Conservation (phyloP, 30 jellyfish, hydroid and myxozoan genomes). For the Hydractinia echinata region DNA sequence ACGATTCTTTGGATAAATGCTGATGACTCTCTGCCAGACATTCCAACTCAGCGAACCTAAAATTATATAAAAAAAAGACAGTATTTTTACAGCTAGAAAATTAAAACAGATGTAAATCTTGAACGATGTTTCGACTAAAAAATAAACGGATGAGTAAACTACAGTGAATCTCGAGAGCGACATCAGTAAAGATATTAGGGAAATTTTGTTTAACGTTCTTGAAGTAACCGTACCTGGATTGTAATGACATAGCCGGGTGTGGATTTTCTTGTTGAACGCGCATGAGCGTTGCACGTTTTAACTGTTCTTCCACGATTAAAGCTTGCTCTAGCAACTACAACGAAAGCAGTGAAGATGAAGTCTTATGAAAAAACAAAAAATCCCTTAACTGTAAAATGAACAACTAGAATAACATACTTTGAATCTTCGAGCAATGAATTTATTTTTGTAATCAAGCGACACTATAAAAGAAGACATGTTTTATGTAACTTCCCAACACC, state of each 20-base stretch:
- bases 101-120: no score
- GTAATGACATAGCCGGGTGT: constrained; percentile 98
- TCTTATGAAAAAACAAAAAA: not conserved
- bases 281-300: constrained; percentile 82
- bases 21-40: constrained; percentile 99
- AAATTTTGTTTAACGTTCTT: no score
- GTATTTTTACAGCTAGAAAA: no score
- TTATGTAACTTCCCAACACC: not conserved
- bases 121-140: not conserved
- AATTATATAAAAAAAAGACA: not conserved
- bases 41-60: constrained; percentile 90
- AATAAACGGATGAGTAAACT: not conserved
- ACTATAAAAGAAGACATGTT: constrained; percentile 31
- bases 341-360: constrained; percentile 1
- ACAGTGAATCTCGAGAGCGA: not conserved
- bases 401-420: constrained; percentile 48
- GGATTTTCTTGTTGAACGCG: constrained; percentile 64
- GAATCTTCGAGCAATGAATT: constrained; percentile 95
- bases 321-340: constrained; percentile 94
- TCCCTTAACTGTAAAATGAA: no score
- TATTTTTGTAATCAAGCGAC: constrained; percentile 90
- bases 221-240: constrained; percentile 60
- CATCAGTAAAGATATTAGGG: not conserved
- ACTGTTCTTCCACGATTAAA: constrained; percentile 92
- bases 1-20: constrained; percentile 91